A percentile compares a stretch with the other conserved stretches of the same genome.
phyloP scores from a whole-genome alignment of 2,888 invertebrate genomes.

The Eupithecia inturbata region DNA sequence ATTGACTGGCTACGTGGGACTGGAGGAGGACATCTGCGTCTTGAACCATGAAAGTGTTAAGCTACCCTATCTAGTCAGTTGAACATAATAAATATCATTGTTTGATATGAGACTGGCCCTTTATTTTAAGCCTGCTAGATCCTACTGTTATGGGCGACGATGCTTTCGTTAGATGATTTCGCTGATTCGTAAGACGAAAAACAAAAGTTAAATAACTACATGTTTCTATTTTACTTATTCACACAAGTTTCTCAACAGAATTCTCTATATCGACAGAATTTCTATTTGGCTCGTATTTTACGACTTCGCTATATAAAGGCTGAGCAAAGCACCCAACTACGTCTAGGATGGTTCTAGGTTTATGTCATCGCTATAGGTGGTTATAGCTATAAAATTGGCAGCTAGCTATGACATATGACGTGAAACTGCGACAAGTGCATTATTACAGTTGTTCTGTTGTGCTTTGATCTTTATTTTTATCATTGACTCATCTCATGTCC shows the following conservation, averaged over 20 bases:
- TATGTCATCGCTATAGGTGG: slow-evolving; percentile 28
- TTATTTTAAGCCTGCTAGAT: no score
- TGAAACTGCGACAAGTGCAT: slow-evolving; percentile 16
- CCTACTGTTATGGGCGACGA: no score
- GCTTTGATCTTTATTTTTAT: slow-evolving; percentile 5
- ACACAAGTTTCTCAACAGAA: slow-evolving; percentile 2
- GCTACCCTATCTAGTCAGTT: no score
- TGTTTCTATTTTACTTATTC: background rate
- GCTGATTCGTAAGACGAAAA: no score
- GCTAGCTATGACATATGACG: slow-evolving; percentile 16
- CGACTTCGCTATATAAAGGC: slow-evolving; percentile 27
- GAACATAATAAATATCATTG: no score
- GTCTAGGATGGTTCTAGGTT: slow-evolving; percentile 23
- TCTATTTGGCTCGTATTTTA: slow-evolving; percentile 22
- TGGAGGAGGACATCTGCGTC: no score
- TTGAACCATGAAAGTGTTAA: no score
- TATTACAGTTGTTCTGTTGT: slow-evolving; percentile 1
- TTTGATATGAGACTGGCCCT: no score
- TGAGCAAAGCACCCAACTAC: slow-evolving; percentile 15
- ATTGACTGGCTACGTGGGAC: no score
- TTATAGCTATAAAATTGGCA: slow-evolving; percentile 24
- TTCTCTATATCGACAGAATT: background rate
- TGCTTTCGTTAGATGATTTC: no score
- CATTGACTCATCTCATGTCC: background rate
- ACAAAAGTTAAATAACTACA: no score